Evolutionary conservation across 2,113 vertebrate species (phyloP).

Genomic region (Tetrax tetrax): DNA sequence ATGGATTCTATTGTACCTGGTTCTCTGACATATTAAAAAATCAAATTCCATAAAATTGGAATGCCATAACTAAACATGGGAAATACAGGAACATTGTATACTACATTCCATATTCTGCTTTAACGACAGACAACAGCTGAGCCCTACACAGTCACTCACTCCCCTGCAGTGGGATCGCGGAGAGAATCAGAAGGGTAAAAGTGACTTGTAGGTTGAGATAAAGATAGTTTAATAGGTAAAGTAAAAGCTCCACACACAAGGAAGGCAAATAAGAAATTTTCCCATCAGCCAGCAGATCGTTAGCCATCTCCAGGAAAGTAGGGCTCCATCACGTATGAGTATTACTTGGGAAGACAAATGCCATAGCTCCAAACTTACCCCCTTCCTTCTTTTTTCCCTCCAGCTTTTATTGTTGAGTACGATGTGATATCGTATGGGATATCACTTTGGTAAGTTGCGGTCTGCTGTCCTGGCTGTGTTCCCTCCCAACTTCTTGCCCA

Average conservation of each 20-base stretch:
- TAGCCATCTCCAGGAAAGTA: not conserved
- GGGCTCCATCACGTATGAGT: rapidly evolving
- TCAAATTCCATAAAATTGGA: not conserved
- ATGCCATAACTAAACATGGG: not conserved
- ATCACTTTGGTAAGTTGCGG: rapidly evolving
- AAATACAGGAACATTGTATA: not conserved
- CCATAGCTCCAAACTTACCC: rapidly evolving
- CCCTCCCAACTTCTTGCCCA: not conserved
- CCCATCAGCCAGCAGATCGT: not conserved
- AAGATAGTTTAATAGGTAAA: not conserved
- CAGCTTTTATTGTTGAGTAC: not conserved
- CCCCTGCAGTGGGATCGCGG: rapidly evolving
- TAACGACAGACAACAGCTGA: not conserved
- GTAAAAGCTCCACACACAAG: not conserved
- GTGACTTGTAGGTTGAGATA: not conserved
- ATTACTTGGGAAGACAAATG: not conserved
- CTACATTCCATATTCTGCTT: not conserved
- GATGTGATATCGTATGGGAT: no score
- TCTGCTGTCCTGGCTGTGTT: not conserved
- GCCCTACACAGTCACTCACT: not conserved
- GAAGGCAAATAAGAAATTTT: not conserved
- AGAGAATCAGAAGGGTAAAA: not conserved
- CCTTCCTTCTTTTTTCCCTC: not conserved
- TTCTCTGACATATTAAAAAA: not conserved
- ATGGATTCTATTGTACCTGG: not conserved